These are phyloP conservation scores for Tiliacea citrago DNA, from an alignment of 2,888 invertebrate genomes.

Conservation along the genomic window DNA sequence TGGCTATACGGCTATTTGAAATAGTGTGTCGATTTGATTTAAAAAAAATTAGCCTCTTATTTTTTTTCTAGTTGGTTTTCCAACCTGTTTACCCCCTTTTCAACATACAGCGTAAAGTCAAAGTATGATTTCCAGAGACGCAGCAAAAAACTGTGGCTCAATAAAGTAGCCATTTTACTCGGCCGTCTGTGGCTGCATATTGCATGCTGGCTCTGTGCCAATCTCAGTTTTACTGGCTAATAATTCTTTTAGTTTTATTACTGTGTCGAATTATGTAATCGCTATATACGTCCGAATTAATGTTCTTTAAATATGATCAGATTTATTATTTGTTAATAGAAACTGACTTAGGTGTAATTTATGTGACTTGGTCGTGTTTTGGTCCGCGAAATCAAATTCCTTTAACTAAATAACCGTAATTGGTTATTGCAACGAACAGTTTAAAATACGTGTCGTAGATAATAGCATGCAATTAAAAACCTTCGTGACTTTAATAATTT, in stretches of 20 bases:
- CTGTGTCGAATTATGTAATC: constrained; percentile 69
- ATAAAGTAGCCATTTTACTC: constrained; percentile 67
- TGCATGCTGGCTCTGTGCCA: constrained; percentile 78
- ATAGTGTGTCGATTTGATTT: neutral
- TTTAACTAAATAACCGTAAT: neutral
- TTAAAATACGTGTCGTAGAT: neutral
- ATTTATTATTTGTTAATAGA: neutral
- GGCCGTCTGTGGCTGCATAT: constrained; percentile 66
- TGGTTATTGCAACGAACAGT: neutral
- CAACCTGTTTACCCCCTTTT: neutral
- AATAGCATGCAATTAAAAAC: neutral
- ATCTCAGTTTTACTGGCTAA: constrained; percentile 77
- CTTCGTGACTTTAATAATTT: neutral
- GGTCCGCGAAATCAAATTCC: neutral
- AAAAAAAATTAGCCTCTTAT: neutral
- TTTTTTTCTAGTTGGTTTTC: neutral
- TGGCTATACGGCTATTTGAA: neutral
- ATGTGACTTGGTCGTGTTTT: neutral
- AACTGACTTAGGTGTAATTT: neutral
- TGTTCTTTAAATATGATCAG: neutral
- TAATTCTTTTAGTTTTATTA: constrained; percentile 78
- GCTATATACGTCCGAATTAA: constrained; percentile 27
- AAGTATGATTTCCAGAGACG: constrained; percentile 51
- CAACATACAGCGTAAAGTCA: neutral
- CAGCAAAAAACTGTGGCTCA: constrained; percentile 40